Percentiles rank a stretch among this genome's conserved stretches.
Conservation (phyloP, 2,113 vertebrate species). For the Vimba vimba region DNA sequence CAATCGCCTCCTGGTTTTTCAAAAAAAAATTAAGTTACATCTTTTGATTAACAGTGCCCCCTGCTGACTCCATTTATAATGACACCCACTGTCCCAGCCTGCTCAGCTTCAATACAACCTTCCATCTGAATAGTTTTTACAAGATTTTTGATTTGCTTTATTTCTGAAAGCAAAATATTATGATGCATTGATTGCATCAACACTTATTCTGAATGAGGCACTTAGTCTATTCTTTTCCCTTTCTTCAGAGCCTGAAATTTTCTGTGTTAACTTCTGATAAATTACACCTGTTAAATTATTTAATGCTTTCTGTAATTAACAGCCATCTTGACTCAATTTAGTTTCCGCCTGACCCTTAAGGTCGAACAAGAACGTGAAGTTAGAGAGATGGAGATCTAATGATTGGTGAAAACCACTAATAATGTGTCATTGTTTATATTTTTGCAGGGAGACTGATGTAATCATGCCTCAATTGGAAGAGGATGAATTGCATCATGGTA, state of each 20-base stretch:
- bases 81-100: neutral
- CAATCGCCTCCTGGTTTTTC: neutral
- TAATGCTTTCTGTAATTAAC: constrained; percentile 70
- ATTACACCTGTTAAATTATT: constrained; percentile 72
- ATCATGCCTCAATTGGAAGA: constrained; percentile 28
- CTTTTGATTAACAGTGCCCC: constrained; percentile 71
- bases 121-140: neutral
- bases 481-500: constrained; percentile 5
- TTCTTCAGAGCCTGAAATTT: constrained; percentile 32
- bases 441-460: constrained; percentile 52
- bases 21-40: neutral
- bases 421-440: constrained; percentile 3
- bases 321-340: constrained; percentile 38
- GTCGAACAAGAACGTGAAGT: neutral
- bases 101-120: neutral
- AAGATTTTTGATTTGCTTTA: constrained; percentile 15
- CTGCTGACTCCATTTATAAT: constrained; percentile 61
- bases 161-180: neutral
- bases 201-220: neutral
- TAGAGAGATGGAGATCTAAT: constrained; percentile 34
- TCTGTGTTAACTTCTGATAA: constrained; percentile 47
- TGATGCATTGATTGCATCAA: constrained; percentile 27
- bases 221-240: constrained; percentile 6
- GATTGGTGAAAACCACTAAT: constrained; percentile 25
- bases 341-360: constrained; percentile 35